Base-by-base conservation (phyloP, 2,888 invertebrate species). In the Eulithis testata region DNA sequence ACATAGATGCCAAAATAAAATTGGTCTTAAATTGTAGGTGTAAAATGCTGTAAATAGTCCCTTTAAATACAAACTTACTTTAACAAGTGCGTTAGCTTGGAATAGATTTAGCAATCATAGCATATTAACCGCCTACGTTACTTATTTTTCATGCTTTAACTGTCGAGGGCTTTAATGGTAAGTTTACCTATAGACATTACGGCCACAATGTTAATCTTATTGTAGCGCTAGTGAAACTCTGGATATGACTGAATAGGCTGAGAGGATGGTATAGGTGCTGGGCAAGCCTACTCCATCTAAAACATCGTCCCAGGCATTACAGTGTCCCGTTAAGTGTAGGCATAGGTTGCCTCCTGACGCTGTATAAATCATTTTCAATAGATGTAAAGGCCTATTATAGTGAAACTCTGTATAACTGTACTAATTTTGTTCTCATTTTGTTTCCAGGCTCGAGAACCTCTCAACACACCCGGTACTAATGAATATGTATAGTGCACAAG, bases 371-470 rank as follows among this genome's bases (percentile, higher is more conserved):
- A n/a, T n/a, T n/a, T n/a, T n/a, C n/a, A n/a, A n/a, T n/a, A n/a
- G n/a, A n/a, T n/a, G n/a, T n/a, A n/a, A n/a, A n/a, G n/a, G n/a
- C n/a, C n/a, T n/a, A n/a, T n/a, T n/a, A n/a, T n/a, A n/a, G n/a
- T n/a, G n/a, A n/a, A n/a, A n/a, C n/a, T n/a, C n/a, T n/a, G n/a
- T n/a, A 77, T 72, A 76, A 73, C 37, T 63, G 1, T 27, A 21
- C 14, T 40, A 21, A 21, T 21, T 40, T 53, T 50, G 21, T 69
- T 45, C 45, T 73, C 68, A 14, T 82, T 84, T 88, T 88, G 76
- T 85, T 95, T 94, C 11, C 94, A 97, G 97, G 96, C 96, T 82
- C 96, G 96, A 93, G 96, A 96, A 94, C 97, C 97, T 75, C 94
- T 97, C 86, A 97, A 96, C 80, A 95, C 95, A 88, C 95, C 96